Evolutionary conservation across 2,888 invertebrate genomes (phyloP).

Genomic region (Pemphredon lugubris): DNA sequence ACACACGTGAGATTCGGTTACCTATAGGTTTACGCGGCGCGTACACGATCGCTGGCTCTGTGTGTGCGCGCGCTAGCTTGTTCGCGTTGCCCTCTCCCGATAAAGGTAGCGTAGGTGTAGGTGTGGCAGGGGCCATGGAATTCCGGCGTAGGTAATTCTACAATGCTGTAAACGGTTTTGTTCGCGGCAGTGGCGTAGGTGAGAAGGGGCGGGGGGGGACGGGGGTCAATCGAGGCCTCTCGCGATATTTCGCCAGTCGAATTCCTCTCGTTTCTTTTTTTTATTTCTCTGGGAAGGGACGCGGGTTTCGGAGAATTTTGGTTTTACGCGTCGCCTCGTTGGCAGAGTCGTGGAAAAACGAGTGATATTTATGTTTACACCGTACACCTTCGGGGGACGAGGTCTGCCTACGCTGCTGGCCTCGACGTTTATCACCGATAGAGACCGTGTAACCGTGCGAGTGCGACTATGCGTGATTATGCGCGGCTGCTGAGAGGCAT

Average conservation of each 20-base stretch:
- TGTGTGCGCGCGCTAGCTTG: not conserved
- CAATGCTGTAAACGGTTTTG: slow-evolving; percentile 64
- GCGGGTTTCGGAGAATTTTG: no score
- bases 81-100: slow-evolving; percentile 23
- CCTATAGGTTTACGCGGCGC: slow-evolving; percentile 18
- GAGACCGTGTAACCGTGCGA: no score
- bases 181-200: slow-evolving; percentile 50
- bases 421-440: no score
- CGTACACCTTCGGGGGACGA: no score
- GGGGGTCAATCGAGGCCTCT: not conserved
- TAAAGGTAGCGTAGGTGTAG: slow-evolving; percentile 58
- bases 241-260: no score
- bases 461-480: slow-evolving; percentile 50
- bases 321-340: no score
- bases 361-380: no score
- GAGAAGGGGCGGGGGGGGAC: not conserved
- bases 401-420: no score
- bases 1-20: slow-evolving; percentile 7
- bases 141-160: slow-evolving; percentile 63
- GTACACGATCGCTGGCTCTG: slow-evolving; percentile 8
- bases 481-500: slow-evolving; percentile 45
- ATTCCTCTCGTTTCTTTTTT: no score
- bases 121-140: slow-evolving; percentile 65
- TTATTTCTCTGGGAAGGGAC: no score
- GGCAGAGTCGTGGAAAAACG: no score